Percentiles rank a stretch among this genome's conserved stretches.
Evolutionary conservation across 2,888 invertebrate genomes (phyloP).

Genomic region (Anodontia alba): DNA sequence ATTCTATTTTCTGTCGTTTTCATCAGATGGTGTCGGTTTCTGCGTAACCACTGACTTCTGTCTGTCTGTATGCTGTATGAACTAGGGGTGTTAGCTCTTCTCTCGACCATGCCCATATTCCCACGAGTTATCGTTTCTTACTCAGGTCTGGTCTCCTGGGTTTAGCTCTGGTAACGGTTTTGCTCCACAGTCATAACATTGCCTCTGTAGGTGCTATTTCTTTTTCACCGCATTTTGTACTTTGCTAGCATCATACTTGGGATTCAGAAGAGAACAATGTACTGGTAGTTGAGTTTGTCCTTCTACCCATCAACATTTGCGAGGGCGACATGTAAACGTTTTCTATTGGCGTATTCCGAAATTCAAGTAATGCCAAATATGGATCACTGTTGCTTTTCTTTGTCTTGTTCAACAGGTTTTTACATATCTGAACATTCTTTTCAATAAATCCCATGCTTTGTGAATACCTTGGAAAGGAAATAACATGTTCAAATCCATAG

Average conservation of each 20-base stretch:
- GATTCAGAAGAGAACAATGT: background rate
- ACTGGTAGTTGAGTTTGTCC: background rate
- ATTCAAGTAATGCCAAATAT: background rate
- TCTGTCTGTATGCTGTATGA: background rate
- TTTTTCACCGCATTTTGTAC: slow-evolving; percentile 1
- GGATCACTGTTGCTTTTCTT: background rate
- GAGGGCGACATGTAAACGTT: background rate
- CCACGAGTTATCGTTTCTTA: background rate
- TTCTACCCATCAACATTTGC: no score
- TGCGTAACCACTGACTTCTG: background rate
- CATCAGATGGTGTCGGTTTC: background rate
- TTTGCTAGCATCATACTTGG: background rate
- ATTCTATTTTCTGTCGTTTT: background rate
- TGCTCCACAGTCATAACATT: background rate
- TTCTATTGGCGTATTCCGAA: background rate
- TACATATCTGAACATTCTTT: slow-evolving; percentile 4
- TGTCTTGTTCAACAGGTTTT: background rate
- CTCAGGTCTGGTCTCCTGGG: background rate
- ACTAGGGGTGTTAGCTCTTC: background rate
- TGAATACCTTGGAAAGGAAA: background rate
- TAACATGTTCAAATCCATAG: slow-evolving; percentile 3
- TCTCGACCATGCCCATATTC: background rate
- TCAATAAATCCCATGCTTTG: no score
- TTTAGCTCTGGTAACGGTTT: no score
- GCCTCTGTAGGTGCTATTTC: background rate